Base-by-base conservation (phyloP, 2,888 invertebrate species). In the Bombyx huttoni region DNA sequence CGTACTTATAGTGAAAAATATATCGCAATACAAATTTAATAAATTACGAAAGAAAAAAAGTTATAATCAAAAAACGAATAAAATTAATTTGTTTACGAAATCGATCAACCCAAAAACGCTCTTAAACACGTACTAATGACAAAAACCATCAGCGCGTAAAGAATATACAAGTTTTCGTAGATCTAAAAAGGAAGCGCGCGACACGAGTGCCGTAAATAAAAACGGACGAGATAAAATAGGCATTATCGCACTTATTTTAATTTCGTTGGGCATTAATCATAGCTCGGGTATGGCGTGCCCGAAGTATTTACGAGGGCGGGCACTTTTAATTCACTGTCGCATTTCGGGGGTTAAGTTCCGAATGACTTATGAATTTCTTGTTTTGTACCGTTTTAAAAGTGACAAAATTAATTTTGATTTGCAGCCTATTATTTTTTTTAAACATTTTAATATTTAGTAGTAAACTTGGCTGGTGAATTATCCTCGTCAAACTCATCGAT, bases 231-330 rank as follows among this genome's bases (percentile, higher is more conserved):
- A 84, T 81, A 85, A 78, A 75, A 80, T 73, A 69, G 68, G 74
- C 78, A 80, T 82, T 86, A 87, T 87, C 86, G 77, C 73, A 66
- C 65, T 76, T 75, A 76, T 85, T 84, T 88, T 87, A 85, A 88
- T 86, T 86, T 81, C 78, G 63, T 68, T 65, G 51, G 53, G 65
- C 85, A 87, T 88, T 87, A 77, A 87, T 88, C 87, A 86, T 85
- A 64, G 64, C 65, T 55, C 55, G 58, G 56, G 67, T 51, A 54
- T 54, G 61, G 61, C 64, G 61, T 63, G 71, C 67, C 61, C 59
- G 58, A 70, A 24, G 73, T 72, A 62, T 77, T 75, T 67, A 68
- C 69, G 63, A 62, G 58, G 58, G 59, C 56, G 63, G 68, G 68
- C 64, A 63, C 61, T 73, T 78, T 79, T 80, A 79, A 81, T 79